Percentiles rank a stretch among this genome's conserved stretches.
Evolutionary conservation across 35 echinoderm and acorn worm species (phyloP).

Genomic region (Anneissia japonica): DNA sequence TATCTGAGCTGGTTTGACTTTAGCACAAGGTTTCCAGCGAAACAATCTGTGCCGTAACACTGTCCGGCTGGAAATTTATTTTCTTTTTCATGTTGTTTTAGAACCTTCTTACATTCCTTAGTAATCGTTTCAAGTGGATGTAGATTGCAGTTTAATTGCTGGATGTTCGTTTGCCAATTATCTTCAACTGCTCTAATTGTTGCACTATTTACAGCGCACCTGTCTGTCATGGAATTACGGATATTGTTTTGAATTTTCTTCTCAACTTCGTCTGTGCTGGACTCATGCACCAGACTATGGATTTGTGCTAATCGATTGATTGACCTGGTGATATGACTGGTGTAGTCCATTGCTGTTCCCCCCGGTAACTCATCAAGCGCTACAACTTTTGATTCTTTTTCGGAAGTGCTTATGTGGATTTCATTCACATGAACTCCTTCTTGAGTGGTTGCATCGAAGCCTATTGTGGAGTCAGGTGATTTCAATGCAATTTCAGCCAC

Average conservation of each 20-base stretch:
- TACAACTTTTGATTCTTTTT: constrained; percentile 11
- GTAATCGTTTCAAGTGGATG: constrained; percentile 30
- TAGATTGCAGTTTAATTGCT: constrained; percentile 11
- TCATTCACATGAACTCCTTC: constrained; percentile 39
- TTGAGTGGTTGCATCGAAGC: constrained; percentile 52
- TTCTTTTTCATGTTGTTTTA: not conserved
- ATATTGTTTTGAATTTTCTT: not conserved
- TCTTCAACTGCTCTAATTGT: not conserved
- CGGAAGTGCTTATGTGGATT: constrained; percentile 15
- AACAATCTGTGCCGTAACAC: constrained; percentile 27
- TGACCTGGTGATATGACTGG: not conserved
- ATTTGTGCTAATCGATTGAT: constrained; percentile 2
- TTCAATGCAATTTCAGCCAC: constrained; percentile 6
- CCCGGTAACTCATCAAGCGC: constrained; percentile 41
- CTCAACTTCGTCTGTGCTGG: not conserved
- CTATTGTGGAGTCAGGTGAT: constrained; percentile 8
- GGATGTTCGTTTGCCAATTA: not conserved
- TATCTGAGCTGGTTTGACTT: constrained; percentile 41
- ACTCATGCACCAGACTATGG: not conserved
- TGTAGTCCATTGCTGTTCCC: constrained; percentile 26
- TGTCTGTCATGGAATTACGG: not conserved
- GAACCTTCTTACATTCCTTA: not conserved
- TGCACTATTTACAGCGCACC: not conserved
- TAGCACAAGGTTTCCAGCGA: constrained; percentile 19
- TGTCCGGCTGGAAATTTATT: too few relatives aligned